Base-by-base conservation (phyloP, 1,140 invertebrate genomes). In the Ylistrum balloti region DNA sequence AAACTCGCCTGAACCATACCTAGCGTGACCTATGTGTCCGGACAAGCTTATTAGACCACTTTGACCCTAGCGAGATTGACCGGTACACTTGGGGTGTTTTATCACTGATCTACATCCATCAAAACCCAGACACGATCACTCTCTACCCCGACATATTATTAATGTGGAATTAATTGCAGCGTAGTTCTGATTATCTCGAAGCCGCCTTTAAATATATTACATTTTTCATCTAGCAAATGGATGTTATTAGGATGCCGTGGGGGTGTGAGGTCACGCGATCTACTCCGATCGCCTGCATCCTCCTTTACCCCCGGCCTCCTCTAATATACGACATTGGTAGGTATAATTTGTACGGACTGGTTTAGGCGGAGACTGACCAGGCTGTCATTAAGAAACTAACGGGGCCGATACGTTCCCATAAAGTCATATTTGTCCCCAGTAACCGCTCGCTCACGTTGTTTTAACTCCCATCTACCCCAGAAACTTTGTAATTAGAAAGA, bases 121-220 rank as follows among this genome's bases (percentile, higher is more conserved):
- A 56, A 56, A 56, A 15, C 45, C 45, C 15, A 74, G 56, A 74
- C 56, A 28, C n/a, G 56, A 1, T 74, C 22, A 74, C 56, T 28
- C 56, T 74, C 56, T 74, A 74, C 56, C 56, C n/a, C n/a, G 11
- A 28, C 56, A 56, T 17, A 28, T 17, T 74, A 74, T 74, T 74
- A 74, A 74, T 74, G 56, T 74, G n/a, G n/a, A 28, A 74, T 74
- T 74, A 74, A 74, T 74, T 74, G n/a, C 28, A n/a, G 56, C 56
- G n/a, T 1, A 74, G 22, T 74, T 74, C 56, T 74, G 56, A 74
- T 74, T 74, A 74, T 74, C 56, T 74, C 56, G 1, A n/a, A 28
- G n/a, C 56, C 22, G 56, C 56, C 56, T 74, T 74, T 74, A 74
- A 74, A 74, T 74, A 74, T 74, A 74, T 74, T 74, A 74, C 56